These are phyloP conservation scores for Stegodyphus dumicola DNA, from an alignment of 1,140 invertebrate species.

Conservation along the genomic window DNA sequence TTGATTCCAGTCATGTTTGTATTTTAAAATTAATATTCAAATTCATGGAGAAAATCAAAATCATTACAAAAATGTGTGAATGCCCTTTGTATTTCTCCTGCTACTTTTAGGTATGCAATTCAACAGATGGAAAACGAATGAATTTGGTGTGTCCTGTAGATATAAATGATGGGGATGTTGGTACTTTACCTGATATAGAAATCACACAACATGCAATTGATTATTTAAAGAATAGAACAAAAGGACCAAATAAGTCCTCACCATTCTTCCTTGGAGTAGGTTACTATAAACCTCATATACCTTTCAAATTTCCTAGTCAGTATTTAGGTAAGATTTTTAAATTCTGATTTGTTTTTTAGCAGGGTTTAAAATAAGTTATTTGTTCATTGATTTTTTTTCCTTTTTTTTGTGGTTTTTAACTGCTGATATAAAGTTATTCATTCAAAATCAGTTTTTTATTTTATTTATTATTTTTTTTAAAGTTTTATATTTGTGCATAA, in stretches of 20 bases:
- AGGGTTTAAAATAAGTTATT: neutral
- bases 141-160: constrained; percentile 86
- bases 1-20: neutral
- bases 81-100: neutral
- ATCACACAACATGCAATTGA: constrained; percentile 74
- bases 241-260: constrained; percentile 50
- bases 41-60: neutral
- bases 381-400: no score
- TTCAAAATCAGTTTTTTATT: no score
- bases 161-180: constrained; percentile 76
- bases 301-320: constrained; percentile 82
- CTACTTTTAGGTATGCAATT: constrained; percentile 74
- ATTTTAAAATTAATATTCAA: neutral
- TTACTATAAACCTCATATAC: constrained; percentile 92
- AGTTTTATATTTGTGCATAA: no score
- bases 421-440: no score
- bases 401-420: no score
- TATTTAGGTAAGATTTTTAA: constrained; percentile 75
- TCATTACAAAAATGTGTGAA: neutral
- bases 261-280: constrained; percentile 88
- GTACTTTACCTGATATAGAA: constrained; percentile 80
- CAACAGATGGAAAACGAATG: constrained; percentile 69
- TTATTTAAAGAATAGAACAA: constrained; percentile 71
- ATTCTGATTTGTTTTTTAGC: neutral
- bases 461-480: no score